Percentiles rank a stretch among this genome's conserved stretches.
These are phyloP conservation scores for Uropsilus gracilis DNA, from an alignment of 2,113 vertebrate genomes.

Conservation along the genomic window DNA sequence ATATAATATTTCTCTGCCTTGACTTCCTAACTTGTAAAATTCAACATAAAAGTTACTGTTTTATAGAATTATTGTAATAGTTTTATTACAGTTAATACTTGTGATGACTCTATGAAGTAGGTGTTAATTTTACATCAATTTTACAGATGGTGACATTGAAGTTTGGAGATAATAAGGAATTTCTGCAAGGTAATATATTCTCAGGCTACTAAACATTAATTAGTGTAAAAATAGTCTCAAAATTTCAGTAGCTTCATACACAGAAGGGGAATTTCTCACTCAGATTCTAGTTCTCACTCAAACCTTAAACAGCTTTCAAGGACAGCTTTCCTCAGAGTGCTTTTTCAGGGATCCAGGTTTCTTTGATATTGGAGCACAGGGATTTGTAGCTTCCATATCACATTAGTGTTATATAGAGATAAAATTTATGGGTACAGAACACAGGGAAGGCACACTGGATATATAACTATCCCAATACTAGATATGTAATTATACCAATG, in stretches of 20 bases:
- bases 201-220: background rate
- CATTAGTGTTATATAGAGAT: background rate
- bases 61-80: background rate
- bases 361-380: background rate
- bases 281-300: background rate
- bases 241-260: background rate
- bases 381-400: background rate
- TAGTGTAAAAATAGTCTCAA: constrained; percentile 14
- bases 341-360: background rate
- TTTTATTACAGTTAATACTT: background rate
- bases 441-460: background rate
- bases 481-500: no score
- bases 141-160: background rate
- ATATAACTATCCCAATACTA: background rate
- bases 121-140: background rate
- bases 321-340: background rate
- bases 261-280: background rate
- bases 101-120: background rate
- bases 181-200: background rate
- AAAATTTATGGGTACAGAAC: background rate
- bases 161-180: background rate
- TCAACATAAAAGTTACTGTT: background rate
- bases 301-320: background rate
- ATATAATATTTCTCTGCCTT: background rate
- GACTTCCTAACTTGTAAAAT: background rate